These are phyloP conservation scores for Scaptomyza reducta DNA, from an alignment of 2,888 invertebrate genomes.

Conservation along the genomic window DNA sequence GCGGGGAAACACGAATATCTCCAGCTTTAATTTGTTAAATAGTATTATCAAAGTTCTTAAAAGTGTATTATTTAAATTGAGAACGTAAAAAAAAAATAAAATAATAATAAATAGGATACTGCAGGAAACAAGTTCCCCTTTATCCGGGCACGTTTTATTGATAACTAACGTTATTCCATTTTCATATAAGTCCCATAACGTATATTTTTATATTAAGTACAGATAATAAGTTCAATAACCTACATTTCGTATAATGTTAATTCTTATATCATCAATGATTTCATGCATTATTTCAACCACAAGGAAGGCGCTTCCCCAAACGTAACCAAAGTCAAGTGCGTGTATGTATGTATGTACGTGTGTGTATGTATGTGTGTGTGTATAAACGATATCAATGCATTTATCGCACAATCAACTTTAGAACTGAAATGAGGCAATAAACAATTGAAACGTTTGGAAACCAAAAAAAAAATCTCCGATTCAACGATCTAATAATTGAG, in stretches of 20 bases:
- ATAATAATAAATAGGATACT: too few relatives aligned
- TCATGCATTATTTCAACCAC: background rate
- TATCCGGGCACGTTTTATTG: too few relatives aligned
- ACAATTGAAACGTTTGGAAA: constrained; percentile 47
- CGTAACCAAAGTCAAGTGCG: constrained; percentile 23
- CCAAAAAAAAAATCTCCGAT: constrained; percentile 40
- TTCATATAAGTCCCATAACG: background rate
- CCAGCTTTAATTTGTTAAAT: too few relatives aligned
- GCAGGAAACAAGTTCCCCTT: too few relatives aligned
- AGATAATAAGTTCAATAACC: background rate
- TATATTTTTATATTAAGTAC: background rate
- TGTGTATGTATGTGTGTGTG: constrained; percentile 14
- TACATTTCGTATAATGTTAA: background rate
- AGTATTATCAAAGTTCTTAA: too few relatives aligned
- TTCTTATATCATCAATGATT: background rate
- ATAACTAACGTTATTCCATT: background rate
- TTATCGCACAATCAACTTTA: constrained; percentile 54
- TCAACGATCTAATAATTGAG: constrained; percentile 55
- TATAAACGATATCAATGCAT: constrained; percentile 35
- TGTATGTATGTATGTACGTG: constrained; percentile 14
- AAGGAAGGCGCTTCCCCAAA: background rate
- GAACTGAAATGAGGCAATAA: constrained; percentile 28
- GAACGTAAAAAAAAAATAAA: too few relatives aligned
- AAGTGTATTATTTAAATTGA: too few relatives aligned
- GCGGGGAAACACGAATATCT: too few relatives aligned